Base-by-base conservation (phyloP, 2,797 vertebrate species). In the Oreortyx pictus region DNA sequence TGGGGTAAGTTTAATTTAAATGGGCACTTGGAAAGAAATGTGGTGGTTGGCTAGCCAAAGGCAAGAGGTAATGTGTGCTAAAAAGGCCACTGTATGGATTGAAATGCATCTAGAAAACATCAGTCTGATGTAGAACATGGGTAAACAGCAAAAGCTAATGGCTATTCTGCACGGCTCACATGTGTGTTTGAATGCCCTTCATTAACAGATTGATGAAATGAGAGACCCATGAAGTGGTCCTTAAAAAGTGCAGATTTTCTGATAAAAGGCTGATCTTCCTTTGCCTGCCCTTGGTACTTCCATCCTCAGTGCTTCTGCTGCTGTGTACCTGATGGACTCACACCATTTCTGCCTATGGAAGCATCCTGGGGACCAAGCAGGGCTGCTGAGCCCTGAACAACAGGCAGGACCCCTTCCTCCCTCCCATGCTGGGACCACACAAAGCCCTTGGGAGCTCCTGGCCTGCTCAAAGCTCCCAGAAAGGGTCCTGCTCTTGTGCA, bases 51-150 rank as follows among this genome's bases (percentile, higher is more conserved):
- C 88, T 70, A 86, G 95, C 88, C 90, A 90, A 95, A 95, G 88
- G 86, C 25, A 0, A 82, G 78, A 0, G 0, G 68, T 93, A 91
- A 94, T 82, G 91, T 74, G 83, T 88, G 84, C 84, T 96, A 82
- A 94, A 94, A 92, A 77, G 86, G 83, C 93, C 59, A 77, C 87
- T 90, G 83, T 90, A 95, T 96, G 85, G 94, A 95, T 96, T 94
- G 94, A 94, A 94, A 89, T 2, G 11, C 83, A 90, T 94, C 91
- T 89, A 93, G 92, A 72, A 92, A 93, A 89, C 88, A 94, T 91
- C 93, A 61, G 88, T 11, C 81, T 88, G 78, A 90, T 96, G 90
- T 89, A 93, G 91, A 96, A 92, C 93, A 83, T 35, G 77, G 93
- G 86, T 82, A 80, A 95, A 94, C 94, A 95, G 81, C 78, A 77